A percentile compares a stretch with the other conserved stretches of the same genome.
These are phyloP conservation scores for Steinernema khuongi DNA, from an alignment of 1,140 invertebrate species.

Conservation along the genomic window DNA sequence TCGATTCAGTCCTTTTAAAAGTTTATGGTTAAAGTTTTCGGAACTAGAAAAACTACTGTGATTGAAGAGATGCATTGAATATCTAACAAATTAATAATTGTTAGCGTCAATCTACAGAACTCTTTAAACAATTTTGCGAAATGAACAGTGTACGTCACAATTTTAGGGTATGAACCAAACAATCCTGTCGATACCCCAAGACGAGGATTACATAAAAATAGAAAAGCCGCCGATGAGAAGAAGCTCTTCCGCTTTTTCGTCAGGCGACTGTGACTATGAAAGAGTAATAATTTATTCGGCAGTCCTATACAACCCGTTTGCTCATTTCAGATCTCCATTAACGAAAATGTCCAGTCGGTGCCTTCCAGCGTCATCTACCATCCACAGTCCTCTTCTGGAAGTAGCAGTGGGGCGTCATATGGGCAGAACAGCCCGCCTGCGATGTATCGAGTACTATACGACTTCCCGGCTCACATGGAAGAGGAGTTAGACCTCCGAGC, in stretches of 20 bases:
- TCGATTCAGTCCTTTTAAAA: no score
- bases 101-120: not conserved
- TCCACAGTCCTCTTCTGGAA: slow-evolving; percentile 15
- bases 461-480: slow-evolving; percentile 29
- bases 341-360: slow-evolving; percentile 6
- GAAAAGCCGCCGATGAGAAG: not conserved
- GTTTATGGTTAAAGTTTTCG: no score
- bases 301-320: not conserved
- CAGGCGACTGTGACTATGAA: slow-evolving; percentile 16
- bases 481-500: slow-evolving; percentile 35
- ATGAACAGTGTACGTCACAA: no score
- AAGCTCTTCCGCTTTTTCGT: slow-evolving; percentile 25
- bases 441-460: slow-evolving; percentile 34
- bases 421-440: slow-evolving; percentile 4
- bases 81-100: not conserved
- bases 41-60: no score
- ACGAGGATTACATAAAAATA: slow-evolving; percentile 17
- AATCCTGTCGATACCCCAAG: slow-evolving; percentile 29
- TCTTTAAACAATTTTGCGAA: no score
- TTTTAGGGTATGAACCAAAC: slow-evolving; percentile 35
- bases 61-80: not conserved
- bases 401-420: not conserved
- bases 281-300: slow-evolving; percentile 11
- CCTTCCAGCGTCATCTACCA: slow-evolving; percentile 19
- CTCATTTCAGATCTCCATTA: slow-evolving; percentile 25